A percentile compares a stretch with the other conserved stretches of the same genome.
Conservation (phyloP, 2,113 vertebrate genomes). For the Paramisgurnus dabryanus region DNA sequence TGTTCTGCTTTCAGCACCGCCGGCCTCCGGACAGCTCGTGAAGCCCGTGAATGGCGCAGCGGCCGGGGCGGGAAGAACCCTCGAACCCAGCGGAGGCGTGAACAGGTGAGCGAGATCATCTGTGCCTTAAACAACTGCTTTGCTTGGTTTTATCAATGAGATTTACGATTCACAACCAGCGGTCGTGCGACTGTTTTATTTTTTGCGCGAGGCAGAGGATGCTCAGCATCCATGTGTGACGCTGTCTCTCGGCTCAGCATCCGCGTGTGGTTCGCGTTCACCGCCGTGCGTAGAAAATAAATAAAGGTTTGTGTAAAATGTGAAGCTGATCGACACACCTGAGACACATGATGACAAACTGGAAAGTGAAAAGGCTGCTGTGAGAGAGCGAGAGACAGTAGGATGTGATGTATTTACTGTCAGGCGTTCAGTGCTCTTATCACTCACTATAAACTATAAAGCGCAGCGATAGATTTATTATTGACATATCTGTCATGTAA, state of each 20-base stretch:
- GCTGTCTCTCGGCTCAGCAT: too few relatives aligned
- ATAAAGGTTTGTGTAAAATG: neutral
- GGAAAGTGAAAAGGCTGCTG: neutral
- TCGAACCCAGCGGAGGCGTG: slow-evolving; percentile 71
- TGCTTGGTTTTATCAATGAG: neutral
- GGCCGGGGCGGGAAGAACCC: slow-evolving; percentile 70
- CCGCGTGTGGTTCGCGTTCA: too few relatives aligned
- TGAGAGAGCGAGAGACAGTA: neutral
- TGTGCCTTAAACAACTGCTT: neutral
- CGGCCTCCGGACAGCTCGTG: slow-evolving; percentile 69
- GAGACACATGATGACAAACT: slow-evolving; percentile 4
- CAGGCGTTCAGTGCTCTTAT: neutral
- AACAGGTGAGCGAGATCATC: slow-evolving; percentile 66
- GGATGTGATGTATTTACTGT: neutral
- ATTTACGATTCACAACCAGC: neutral
- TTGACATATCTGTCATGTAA: neutral
- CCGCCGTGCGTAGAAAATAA: neutral
- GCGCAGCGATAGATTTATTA: neutral
- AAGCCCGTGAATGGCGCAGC: slow-evolving; percentile 78
- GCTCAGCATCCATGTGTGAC: neutral
- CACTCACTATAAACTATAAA: neutral
- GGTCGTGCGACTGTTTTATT: neutral
- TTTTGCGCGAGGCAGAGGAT: neutral
- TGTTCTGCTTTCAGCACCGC: slow-evolving; percentile 59
- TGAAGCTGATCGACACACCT: slow-evolving; percentile 20